Evolutionary conservation across 1,140 invertebrate species (phyloP).

Genomic region (Drosophila eugracilis): DNA sequence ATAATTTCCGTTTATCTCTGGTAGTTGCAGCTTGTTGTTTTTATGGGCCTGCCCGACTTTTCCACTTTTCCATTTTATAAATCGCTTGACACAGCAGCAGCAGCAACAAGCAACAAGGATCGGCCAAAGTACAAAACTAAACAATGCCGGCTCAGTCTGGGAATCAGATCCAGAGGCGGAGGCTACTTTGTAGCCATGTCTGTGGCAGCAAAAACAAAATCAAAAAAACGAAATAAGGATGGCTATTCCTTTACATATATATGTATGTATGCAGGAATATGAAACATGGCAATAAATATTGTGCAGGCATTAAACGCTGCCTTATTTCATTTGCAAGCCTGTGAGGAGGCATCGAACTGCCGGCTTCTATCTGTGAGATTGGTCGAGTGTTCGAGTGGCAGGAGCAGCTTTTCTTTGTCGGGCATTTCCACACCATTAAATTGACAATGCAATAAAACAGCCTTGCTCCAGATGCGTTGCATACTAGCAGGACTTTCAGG

Average conservation of each 20-base stretch:
- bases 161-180: constrained; percentile 22
- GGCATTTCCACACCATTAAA: constrained; percentile 82
- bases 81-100: constrained; percentile 75
- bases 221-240: neutral
- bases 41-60: constrained; percentile 35
- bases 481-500: constrained; percentile 46
- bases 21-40: constrained; percentile 68
- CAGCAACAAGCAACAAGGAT: constrained; percentile 36
- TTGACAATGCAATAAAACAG: constrained; percentile 82
- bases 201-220: constrained; percentile 34
- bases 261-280: constrained; percentile 56
- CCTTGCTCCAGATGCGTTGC: constrained; percentile 61
- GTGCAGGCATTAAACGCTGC: constrained; percentile 81
- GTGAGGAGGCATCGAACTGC: constrained; percentile 67
- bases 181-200: constrained; percentile 64
- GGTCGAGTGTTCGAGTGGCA: constrained; percentile 7
- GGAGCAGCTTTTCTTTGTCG: constrained; percentile 60
- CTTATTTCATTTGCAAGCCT: constrained; percentile 66
- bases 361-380: constrained; percentile 42
- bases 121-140: constrained; percentile 77
- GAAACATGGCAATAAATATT: constrained; percentile 83
- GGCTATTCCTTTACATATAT: neutral
- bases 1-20: constrained; percentile 81
- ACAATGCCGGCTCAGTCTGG: constrained; percentile 63
- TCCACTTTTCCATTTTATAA: constrained; percentile 73